phyloP scores from a whole-genome alignment of 2,888 invertebrate genomes.

The Hypercompe scribonia region DNA sequence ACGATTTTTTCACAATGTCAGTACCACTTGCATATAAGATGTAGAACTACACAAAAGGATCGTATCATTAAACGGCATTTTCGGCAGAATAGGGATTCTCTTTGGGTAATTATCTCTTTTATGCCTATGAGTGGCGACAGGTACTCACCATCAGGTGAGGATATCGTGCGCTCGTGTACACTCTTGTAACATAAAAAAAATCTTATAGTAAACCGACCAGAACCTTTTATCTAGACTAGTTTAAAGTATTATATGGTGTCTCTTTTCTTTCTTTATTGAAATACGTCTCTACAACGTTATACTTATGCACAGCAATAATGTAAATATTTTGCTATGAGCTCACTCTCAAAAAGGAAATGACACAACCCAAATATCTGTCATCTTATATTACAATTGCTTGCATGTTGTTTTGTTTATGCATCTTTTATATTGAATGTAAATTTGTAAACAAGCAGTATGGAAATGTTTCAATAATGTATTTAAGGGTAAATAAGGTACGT shows the following conservation, averaged over 20 bases:
- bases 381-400: slow-evolving; percentile 7
- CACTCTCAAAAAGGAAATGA: slow-evolving; percentile 3
- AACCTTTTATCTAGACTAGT: background rate
- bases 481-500: background rate
- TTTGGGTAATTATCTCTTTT: no score
- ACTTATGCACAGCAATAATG: background rate
- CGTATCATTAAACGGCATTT: no score
- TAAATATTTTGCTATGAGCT: background rate
- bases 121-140: no score
- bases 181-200: no score
- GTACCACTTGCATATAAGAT: no score
- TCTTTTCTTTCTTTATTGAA: background rate
- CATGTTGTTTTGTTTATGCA: slow-evolving; percentile 1
- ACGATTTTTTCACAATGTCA: no score
- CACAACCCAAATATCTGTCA: background rate
- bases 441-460: slow-evolving; percentile 13
- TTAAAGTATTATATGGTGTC: background rate
- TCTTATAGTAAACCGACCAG: no score
- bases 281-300: background rate
- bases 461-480: background rate
- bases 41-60: no score
- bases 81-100: no score
- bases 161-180: no score
- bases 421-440: background rate
- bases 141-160: no score